Conservation (phyloP, 2,797 vertebrate genomes). For the Brachymystax lenok region DNA sequence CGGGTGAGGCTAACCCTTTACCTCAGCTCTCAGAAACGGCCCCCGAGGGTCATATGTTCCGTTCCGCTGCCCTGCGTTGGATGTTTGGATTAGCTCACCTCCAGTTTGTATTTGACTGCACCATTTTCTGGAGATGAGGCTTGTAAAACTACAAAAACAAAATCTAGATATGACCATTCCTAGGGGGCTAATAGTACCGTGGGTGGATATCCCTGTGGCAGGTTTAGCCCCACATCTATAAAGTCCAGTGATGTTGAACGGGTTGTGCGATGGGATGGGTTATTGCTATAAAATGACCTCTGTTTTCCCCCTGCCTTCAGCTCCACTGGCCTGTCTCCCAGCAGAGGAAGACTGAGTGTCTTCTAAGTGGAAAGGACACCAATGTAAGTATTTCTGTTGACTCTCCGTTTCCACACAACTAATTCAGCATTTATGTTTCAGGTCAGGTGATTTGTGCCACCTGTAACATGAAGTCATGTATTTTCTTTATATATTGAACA, state of each 20-base stretch:
- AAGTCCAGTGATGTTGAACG: slow-evolving; percentile 57
- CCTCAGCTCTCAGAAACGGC: slow-evolving; percentile 22
- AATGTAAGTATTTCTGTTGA: slow-evolving; percentile 82
- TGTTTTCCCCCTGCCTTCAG: slow-evolving; percentile 65
- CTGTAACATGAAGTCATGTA: background rate
- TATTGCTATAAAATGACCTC: slow-evolving; percentile 54
- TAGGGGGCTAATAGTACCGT: slow-evolving; percentile 54
- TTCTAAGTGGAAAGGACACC: slow-evolving; percentile 93
- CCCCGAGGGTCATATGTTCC: slow-evolving; percentile 32
- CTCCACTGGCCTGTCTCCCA: slow-evolving; percentile 96
- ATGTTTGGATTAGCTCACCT: slow-evolving; percentile 36
- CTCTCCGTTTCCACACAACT: slow-evolving; percentile 18
- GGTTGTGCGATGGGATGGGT: slow-evolving; percentile 36
- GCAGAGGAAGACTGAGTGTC: slow-evolving; percentile 91
- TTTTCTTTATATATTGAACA: background rate
- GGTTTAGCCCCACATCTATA: slow-evolving; percentile 45
- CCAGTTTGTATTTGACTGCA: slow-evolving; percentile 44
- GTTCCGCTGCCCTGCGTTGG: slow-evolving; percentile 16
- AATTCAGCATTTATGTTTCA: slow-evolving; percentile 17
- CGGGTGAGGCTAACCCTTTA: slow-evolving; percentile 18
- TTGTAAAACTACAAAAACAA: slow-evolving; percentile 49
- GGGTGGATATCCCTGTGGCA: slow-evolving; percentile 53
- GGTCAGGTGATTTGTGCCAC: slow-evolving; percentile 36
- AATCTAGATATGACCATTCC: slow-evolving; percentile 53
- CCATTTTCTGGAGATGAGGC: slow-evolving; percentile 29